Base-by-base conservation (phyloP, 2,888 invertebrate genomes). In the Gastracanthus pulcherrimus region DNA sequence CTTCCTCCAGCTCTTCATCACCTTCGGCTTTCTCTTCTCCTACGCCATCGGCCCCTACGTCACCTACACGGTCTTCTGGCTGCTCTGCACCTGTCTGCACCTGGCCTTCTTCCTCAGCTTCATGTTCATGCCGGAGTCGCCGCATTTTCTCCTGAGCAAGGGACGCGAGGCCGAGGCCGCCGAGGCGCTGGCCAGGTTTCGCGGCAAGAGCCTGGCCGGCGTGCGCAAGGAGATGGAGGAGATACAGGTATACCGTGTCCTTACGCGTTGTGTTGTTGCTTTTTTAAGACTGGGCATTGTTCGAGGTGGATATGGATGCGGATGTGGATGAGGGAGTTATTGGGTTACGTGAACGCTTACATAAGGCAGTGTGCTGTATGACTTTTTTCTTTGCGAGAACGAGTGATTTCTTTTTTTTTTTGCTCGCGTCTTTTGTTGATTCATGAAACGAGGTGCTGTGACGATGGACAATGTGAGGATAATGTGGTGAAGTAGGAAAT, bases 101-200 rank as follows among this genome's bases (percentile, higher is more conserved):
- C 90, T 94, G 0, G 84, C 93, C 0, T 95, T 96, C 87, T 91
- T 94, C 19, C 87, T 93, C 0, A 87, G 93, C 0, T 94, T 95
- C 90, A 93, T 95, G 87, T 94, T 95, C 84, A 95, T 97, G 93
- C 97, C 97, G 0, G 98, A 98, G 88, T 95, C 96, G 0, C 98
- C 98, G 0, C 94, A 95, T 81, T 96, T 94, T 86, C 92, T 94
- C 48, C 91, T 96, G 0, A 92, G 92, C 36, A 93, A 94, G 90
- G 94, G 94, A 58, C 92, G 93, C 76, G 90, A 91, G 0, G 92
- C 93, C 0, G 94, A 95, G 0, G 97, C 97, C 0, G 91, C 94
- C 0, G 90, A 92, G 0, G 92, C 96, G 5, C 90, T 98, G 83
- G 92, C 94, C 41, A 94, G 93, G 84, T 92, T 98, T 23, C 94